Evolutionary conservation across 2,797 vertebrate genomes (phyloP).

Genomic region (Crocidura indochinensis): DNA sequence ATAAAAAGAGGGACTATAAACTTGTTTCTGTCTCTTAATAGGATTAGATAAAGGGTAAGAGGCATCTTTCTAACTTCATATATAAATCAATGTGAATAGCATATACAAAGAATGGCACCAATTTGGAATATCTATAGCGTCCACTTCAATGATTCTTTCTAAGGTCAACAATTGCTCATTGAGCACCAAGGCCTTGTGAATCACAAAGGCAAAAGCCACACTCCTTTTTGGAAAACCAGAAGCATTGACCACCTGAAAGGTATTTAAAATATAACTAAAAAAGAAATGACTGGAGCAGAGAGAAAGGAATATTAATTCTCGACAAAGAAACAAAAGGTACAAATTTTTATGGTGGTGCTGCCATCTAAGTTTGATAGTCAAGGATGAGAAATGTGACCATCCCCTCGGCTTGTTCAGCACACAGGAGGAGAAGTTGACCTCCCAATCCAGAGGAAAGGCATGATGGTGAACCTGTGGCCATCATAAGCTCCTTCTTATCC

Average conservation of each 20-base stretch:
- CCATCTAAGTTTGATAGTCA: neutral
- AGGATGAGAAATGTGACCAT: neutral
- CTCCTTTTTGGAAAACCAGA: neutral
- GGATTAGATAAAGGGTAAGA: neutral
- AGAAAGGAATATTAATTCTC: constrained; percentile 5
- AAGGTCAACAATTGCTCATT: neutral
- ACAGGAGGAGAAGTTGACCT: neutral
- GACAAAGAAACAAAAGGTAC: neutral
- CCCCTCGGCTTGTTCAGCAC: neutral
- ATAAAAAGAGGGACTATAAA: neutral
- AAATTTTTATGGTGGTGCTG: neutral
- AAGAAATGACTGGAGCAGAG: neutral
- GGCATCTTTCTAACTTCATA: neutral
- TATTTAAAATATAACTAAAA: constrained; percentile 10
- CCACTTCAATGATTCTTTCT: neutral
- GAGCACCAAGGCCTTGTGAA: neutral
- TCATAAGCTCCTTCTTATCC: neutral
- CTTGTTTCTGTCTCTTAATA: neutral
- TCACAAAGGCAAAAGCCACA: neutral
- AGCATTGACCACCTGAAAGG: neutral
- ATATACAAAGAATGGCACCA: constrained; percentile 1
- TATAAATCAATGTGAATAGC: neutral
- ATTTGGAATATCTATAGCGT: neutral
- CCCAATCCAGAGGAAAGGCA: accelerated
- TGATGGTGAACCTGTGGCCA: neutral